Conservation (phyloP, 1,140 invertebrate genomes). For the Triops cancriformis region DNA sequence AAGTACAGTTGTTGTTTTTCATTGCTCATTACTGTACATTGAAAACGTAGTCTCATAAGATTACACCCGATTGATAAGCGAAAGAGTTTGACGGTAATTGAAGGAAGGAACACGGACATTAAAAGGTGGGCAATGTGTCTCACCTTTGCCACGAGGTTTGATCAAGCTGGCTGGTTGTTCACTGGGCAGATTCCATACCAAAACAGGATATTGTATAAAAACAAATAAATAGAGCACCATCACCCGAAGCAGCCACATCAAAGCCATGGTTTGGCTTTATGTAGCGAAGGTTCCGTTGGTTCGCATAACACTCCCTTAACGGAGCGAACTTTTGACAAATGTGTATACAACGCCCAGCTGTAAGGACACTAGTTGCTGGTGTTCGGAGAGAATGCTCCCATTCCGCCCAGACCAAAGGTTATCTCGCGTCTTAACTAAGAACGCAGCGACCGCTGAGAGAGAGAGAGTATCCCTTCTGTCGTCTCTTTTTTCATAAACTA, state of each 20-base stretch:
- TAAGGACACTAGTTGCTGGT: not conserved
- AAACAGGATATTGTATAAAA: not conserved
- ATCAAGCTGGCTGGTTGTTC: not conserved
- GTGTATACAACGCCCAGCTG: not conserved
- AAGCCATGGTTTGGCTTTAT: constrained; percentile 9
- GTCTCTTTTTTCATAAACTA: not conserved
- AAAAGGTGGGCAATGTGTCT: not conserved
- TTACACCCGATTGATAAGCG: not conserved
- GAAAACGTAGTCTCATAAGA: no score
- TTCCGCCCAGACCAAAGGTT: not conserved
- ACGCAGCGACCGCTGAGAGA: not conserved
- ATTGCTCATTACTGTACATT: no score
- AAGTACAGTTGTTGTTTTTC: no score
- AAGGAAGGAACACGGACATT: not conserved
- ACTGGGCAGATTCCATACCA: not conserved
- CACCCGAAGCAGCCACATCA: constrained; percentile 8
- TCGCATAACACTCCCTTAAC: not conserved
- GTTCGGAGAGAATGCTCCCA: not conserved
- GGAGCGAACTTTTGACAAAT: not conserved
- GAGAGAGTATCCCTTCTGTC: not conserved
- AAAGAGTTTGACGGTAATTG: not conserved
- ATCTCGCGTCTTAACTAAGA: not conserved
- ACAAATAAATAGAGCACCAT: not conserved
- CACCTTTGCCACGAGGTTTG: not conserved
- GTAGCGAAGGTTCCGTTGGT: not conserved